Conservation (phyloP, 1,140 invertebrate species). For the Probaryconus sp. region DNA sequence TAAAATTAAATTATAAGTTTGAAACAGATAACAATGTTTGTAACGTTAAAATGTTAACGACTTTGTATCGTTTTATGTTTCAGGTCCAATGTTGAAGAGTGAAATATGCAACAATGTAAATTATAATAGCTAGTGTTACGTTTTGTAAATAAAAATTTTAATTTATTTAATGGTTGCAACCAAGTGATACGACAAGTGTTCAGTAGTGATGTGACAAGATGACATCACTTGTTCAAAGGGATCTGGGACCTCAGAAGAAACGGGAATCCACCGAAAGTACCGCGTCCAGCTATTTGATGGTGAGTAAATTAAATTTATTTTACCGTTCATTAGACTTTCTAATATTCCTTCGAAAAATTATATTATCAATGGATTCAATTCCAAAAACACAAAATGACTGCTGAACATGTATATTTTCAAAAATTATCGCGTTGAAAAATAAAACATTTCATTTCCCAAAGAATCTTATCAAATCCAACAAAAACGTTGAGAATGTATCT, state of each 20-base stretch:
- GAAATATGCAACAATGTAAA: too few relatives aligned
- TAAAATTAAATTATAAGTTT: too few relatives aligned
- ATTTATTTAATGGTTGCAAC: conserved; percentile 25
- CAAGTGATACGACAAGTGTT: conserved; percentile 48
- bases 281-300: conserved; percentile 73
- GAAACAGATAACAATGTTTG: too few relatives aligned
- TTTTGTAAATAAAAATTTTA: conserved; percentile 16
- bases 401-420: too few relatives aligned
- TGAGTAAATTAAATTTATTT: conserved; percentile 56
- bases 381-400: not conserved
- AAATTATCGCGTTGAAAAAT: not conserved
- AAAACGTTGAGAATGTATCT: too few relatives aligned
- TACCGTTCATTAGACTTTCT: not conserved
- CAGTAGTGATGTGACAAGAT: conserved; percentile 68
- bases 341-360: not conserved
- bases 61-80: too few relatives aligned
- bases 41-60: too few relatives aligned
- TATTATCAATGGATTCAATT: not conserved
- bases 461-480: too few relatives aligned
- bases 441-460: not conserved
- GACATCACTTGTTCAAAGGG: conserved; percentile 71
- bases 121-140: conserved; percentile 1
- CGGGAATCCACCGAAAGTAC: conserved; percentile 73
- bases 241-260: conserved; percentile 67
- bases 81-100: too few relatives aligned